phyloP scores from a whole-genome alignment of 2,113 vertebrate genomes.

The Barnardius zonarius region DNA sequence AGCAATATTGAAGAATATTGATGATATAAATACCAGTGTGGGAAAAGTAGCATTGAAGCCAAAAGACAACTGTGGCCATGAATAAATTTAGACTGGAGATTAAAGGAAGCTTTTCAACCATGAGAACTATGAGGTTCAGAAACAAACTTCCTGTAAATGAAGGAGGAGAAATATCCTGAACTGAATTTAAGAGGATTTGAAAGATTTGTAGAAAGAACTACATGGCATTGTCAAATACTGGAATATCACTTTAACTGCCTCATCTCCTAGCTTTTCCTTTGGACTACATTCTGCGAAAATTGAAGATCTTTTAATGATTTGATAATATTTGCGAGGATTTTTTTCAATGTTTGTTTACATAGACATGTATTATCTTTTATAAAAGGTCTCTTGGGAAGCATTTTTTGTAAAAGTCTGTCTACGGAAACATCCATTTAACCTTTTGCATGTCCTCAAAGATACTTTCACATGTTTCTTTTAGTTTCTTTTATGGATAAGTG shows the following conservation, averaged over 20 bases:
- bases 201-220: not conserved
- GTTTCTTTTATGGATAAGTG: not conserved
- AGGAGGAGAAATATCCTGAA: not conserved
- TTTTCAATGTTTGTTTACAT: not conserved
- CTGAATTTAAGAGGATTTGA: not conserved
- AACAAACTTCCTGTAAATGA: not conserved
- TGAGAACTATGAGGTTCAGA: not conserved
- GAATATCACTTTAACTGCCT: not conserved
- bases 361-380: not conserved
- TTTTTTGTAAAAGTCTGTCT: not conserved
- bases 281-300: not conserved
- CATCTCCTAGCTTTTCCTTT: not conserved
- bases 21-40: not conserved
- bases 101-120: not conserved
- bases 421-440: constrained; percentile 2
- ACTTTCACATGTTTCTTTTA: not conserved
- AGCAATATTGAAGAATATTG: not conserved
- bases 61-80: not conserved
- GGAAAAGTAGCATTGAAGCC: not conserved
- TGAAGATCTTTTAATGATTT: not conserved
- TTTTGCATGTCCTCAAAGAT: not conserved
- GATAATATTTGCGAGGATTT: not conserved
- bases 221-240: not conserved
- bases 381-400: not conserved
- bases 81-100: not conserved